Evolutionary conservation across 2,888 invertebrate genomes (phyloP).

Genomic region (Choreutis nemorana): DNA sequence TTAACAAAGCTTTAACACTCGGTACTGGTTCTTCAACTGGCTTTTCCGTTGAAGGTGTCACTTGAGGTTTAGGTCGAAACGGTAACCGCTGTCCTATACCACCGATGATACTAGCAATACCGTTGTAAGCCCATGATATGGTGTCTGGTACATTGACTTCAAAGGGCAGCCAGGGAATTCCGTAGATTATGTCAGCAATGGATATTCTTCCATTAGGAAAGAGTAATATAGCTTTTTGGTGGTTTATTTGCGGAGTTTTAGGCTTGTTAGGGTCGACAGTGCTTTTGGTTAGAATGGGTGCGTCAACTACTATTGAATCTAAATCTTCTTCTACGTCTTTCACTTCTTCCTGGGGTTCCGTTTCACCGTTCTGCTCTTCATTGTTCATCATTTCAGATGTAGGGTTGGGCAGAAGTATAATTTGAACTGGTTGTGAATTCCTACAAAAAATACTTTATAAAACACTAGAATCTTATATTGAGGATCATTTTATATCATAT

Average conservation of each 20-base stretch:
- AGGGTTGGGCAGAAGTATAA: conserved; percentile 29
- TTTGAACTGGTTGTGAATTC: conserved; percentile 22
- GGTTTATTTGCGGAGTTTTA: conserved; percentile 10
- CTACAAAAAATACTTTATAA: no score
- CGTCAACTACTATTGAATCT: conserved; percentile 35
- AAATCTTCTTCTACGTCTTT: conserved; percentile 21
- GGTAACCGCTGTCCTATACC: conserved; percentile 36
- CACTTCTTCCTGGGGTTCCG: conserved; percentile 9
- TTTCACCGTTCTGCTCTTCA: conserved; percentile 2
- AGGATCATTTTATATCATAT: no score
- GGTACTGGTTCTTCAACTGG: conserved; percentile 11
- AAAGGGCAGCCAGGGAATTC: conserved; percentile 66
- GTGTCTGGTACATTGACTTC: conserved; percentile 71
- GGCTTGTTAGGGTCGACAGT: conserved; percentile 15
- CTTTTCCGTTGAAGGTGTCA: conserved; percentile 6
- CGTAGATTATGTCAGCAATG: conserved; percentile 55
- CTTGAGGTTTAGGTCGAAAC: conserved; percentile 18
- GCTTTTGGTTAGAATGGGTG: no score
- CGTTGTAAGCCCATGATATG: conserved; percentile 45
- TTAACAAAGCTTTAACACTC: conserved; percentile 20
- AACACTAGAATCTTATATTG: no score
- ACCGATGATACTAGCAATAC: conserved; percentile 33
- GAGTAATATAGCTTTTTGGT: conserved; percentile 21
- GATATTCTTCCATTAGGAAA: conserved; percentile 25
- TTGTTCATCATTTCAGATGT: conserved; percentile 1